These are phyloP conservation scores for Protaetia brevitarsis DNA, from an alignment of 1,140 invertebrate genomes.

Conservation along the genomic window DNA sequence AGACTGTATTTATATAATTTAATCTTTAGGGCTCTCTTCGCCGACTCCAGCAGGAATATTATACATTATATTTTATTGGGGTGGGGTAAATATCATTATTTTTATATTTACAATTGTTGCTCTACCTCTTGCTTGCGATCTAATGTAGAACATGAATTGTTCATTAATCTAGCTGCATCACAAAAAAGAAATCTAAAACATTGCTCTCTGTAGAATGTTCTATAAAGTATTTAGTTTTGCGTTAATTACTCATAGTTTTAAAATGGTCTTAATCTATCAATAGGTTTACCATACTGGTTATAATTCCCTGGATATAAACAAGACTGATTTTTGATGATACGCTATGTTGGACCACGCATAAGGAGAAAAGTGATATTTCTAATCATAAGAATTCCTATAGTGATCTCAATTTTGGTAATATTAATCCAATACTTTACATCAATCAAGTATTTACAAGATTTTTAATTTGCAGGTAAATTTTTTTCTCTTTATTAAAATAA, in stretches of 20 bases:
- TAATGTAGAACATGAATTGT: not conserved
- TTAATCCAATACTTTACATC: not conserved
- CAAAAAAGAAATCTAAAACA: too few species aligned
- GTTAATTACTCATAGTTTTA: not conserved
- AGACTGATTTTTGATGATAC: constrained; percentile 57
- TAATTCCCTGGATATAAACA: constrained; percentile 58
- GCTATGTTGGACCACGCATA: constrained; percentile 66
- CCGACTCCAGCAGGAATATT: constrained; percentile 59
- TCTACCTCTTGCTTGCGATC: not conserved
- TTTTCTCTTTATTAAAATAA: constrained; percentile 72
- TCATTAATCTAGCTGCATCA: too few species aligned
- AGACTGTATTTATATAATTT: constrained; percentile 70
- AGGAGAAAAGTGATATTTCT: constrained; percentile 55
- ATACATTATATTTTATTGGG: constrained; percentile 62
- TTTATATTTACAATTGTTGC: too few species aligned
- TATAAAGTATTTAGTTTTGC: too few species aligned
- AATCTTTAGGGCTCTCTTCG: constrained; percentile 64
- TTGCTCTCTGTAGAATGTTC: too few species aligned
- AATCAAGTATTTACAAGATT: constrained; percentile 1
- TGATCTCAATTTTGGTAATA: constrained; percentile 61
- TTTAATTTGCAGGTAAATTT: constrained; percentile 64
- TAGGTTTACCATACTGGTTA: constrained; percentile 54
- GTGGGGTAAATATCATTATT: constrained; percentile 64
- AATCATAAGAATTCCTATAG: constrained; percentile 64
- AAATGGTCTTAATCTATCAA: constrained; percentile 21